Evolutionary conservation across 2,797 vertebrate genomes (phyloP).

Genomic region (Esox lucius): DNA sequence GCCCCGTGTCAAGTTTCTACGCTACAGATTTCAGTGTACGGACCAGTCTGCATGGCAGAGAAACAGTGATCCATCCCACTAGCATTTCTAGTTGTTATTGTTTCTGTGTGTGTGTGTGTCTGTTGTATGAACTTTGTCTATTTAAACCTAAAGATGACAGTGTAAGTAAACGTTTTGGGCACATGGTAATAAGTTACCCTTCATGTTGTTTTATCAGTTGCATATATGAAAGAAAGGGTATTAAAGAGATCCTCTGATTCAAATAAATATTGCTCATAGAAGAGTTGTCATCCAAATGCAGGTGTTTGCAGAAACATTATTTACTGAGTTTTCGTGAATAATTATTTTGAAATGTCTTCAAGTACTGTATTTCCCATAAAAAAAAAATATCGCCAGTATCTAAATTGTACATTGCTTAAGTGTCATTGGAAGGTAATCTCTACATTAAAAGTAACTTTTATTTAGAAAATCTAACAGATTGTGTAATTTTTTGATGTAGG

Average conservation of each 20-base stretch:
- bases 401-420: slow-evolving; percentile 58
- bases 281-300: slow-evolving; percentile 9
- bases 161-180: slow-evolving; percentile 49
- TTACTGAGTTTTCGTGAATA: slow-evolving; percentile 27
- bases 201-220: neutral
- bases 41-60: slow-evolving; percentile 66
- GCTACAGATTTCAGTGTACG: slow-evolving; percentile 77
- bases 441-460: slow-evolving; percentile 66
- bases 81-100: slow-evolving; percentile 47
- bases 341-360: slow-evolving; percentile 21
- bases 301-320: slow-evolving; percentile 21
- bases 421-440: slow-evolving; percentile 53
- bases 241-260: slow-evolving; percentile 23
- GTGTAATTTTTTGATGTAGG: too few species aligned
- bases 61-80: slow-evolving; percentile 60
- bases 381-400: neutral
- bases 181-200: slow-evolving; percentile 48
- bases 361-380: slow-evolving; percentile 51
- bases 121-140: slow-evolving; percentile 46
- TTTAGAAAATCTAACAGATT: slow-evolving; percentile 69
- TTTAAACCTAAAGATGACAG: slow-evolving; percentile 60
- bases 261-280: neutral
- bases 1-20: slow-evolving; percentile 73
- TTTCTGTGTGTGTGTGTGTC: slow-evolving; percentile 39
- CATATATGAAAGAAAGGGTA: neutral